phyloP scores from a whole-genome alignment of 1,140 invertebrate species.

The Stenopsyche tienmushanensis region DNA sequence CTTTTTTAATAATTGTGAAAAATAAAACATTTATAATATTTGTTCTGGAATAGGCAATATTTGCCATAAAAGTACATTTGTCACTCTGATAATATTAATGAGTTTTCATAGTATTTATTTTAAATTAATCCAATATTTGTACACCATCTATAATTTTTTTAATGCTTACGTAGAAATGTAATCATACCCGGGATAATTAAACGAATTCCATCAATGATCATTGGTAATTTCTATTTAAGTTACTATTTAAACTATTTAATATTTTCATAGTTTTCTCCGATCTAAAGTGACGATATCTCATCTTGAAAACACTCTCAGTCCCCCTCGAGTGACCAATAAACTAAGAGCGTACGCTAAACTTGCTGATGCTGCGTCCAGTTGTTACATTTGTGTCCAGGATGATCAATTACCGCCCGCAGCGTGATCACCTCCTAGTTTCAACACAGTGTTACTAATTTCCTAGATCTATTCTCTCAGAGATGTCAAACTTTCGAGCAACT shows the following conservation, averaged over 20 bases:
- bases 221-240: background rate
- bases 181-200: too few relatives aligned
- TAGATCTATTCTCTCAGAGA: background rate
- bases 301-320: background rate
- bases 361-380: constrained; percentile 6
- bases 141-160: too few relatives aligned
- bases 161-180: too few relatives aligned
- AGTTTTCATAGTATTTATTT: too few relatives aligned
- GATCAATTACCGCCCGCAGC: constrained; percentile 30
- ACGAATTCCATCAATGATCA: background rate
- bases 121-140: too few relatives aligned
- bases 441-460: constrained; percentile 22
- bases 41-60: too few relatives aligned
- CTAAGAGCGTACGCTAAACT: constrained; percentile 10
- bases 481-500: background rate
- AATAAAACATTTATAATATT: too few relatives aligned
- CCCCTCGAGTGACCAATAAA: constrained; percentile 10
- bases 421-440: constrained; percentile 29
- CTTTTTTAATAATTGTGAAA: too few relatives aligned
- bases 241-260: background rate
- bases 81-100: too few relatives aligned
- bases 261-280: too few relatives aligned
- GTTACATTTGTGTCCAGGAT: constrained; percentile 9
- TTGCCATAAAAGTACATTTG: too few relatives aligned
- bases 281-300: background rate